Percentiles rank a stretch among this genome's conserved stretches.
These are phyloP conservation scores for Sebastes nivosus DNA, from an alignment of 2,797 vertebrate species.

Conservation along the genomic window DNA sequence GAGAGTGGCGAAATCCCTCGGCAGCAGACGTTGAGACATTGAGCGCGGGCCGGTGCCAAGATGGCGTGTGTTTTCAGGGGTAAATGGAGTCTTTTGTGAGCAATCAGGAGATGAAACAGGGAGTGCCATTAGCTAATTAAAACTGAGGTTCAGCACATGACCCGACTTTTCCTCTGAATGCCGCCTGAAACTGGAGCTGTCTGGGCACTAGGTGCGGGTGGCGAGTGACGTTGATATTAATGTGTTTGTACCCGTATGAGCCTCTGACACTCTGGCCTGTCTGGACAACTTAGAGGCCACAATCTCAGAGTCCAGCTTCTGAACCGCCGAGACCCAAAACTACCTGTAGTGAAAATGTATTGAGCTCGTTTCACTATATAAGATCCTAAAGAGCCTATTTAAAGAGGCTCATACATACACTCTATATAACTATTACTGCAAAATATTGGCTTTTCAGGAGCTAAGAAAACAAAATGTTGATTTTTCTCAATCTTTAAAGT, in stretches of 20 bases:
- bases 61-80: slow-evolving; percentile 62
- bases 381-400: not conserved
- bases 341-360: not conserved
- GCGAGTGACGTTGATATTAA: slow-evolving; percentile 81
- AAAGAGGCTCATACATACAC: not conserved
- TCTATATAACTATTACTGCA: not conserved
- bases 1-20: slow-evolving; percentile 47
- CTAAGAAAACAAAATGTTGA: not conserved
- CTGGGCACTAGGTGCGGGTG: slow-evolving; percentile 56
- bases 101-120: slow-evolving; percentile 77
- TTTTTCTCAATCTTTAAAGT: not conserved
- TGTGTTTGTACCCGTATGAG: slow-evolving; percentile 67
- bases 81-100: slow-evolving; percentile 82
- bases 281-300: slow-evolving; percentile 51
- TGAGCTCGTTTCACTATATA: not conserved
- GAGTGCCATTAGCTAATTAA: slow-evolving; percentile 85
- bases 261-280: slow-evolving; percentile 61
- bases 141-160: slow-evolving; percentile 74
- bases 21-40: slow-evolving; percentile 52
- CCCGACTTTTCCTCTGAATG: slow-evolving; percentile 78
- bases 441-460: not conserved
- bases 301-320: slow-evolving; percentile 20
- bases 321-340: not conserved
- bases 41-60: slow-evolving; percentile 50
- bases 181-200: slow-evolving; percentile 75